Base-by-base conservation (phyloP, 2,888 invertebrate species). In the Acrobasis suavella region DNA sequence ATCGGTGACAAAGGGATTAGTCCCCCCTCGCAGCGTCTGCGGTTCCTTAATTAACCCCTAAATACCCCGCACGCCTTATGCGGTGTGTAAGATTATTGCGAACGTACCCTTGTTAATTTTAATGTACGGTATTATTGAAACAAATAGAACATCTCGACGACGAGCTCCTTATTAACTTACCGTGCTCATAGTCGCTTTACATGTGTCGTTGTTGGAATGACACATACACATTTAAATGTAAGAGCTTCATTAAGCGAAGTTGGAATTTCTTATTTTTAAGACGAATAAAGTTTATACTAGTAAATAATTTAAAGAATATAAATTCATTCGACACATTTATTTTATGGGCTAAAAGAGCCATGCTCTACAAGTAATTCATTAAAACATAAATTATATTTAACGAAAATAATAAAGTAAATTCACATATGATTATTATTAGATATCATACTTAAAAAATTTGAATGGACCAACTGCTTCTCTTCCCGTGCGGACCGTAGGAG, bases 21-120 rank as follows among this genome's bases (percentile, higher is more conserved):
- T 80, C 75, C 70, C 70, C 73, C 77, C 77, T 6, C 76, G 76
- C 68, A 68, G 76, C 76, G 87, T 87, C 87, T 89, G 90, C 83
- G 91, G 91, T 87, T 89, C 83, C 89, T 89, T 91, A 91, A 91
- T 91, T 91, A 91, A 91, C 91, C 91, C 84, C 85, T 86, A 90
- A 91, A 88, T 89, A 87, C 88, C 85, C 81, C 82, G 72, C 77
- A 79, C 69, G 77, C 78, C 73, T 72, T 76, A 72, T 81, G 82
- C 75, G 84, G 86, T 80, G 75, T 85, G 82, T 80, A 82, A 86
- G 89, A 91, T 89, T 89, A 91, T 89, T 88, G 83, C 82, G 78
- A 81, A 83, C 83, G 80, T 82, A 82, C 86, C 84, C 82, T 85
- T 85, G 86, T 86, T 89, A 85, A 88, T 89, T 87, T 86, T 86